Conservation (phyloP, 2,888 invertebrate species). For the Autographa gamma region DNA sequence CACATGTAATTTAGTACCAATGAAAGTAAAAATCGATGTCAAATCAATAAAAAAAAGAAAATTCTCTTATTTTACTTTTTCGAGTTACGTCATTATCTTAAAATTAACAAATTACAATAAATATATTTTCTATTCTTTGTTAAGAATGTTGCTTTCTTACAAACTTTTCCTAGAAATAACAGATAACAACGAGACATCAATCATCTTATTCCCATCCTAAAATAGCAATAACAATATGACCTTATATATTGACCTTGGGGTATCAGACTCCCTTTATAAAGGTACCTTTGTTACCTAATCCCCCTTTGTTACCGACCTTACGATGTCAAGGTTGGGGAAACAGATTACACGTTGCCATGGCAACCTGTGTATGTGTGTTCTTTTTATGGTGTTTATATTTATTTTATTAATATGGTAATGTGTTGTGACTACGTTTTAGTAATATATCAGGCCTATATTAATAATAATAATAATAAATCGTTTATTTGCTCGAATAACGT, state of each 20-base stretch:
- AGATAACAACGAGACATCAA: background rate
- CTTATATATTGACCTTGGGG: background rate
- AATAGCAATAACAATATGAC: background rate
- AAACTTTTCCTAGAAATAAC: background rate
- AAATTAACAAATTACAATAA: too few relatives aligned
- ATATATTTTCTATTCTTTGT: too few relatives aligned
- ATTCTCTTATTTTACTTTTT: too few relatives aligned
- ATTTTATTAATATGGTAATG: background rate
- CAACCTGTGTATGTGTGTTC: background rate
- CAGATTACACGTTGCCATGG: slow-evolving; percentile 8
- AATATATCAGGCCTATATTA: background rate
- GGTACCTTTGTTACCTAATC: slow-evolving; percentile 30
- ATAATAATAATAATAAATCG: too few relatives aligned
- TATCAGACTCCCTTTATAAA: slow-evolving; percentile 15
- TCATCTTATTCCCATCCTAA: background rate
- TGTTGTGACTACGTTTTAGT: background rate
- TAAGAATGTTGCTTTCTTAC: too few relatives aligned
- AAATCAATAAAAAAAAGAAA: too few relatives aligned
- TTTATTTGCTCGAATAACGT: too few relatives aligned
- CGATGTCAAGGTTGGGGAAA: slow-evolving; percentile 6
- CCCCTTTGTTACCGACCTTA: slow-evolving; percentile 15
- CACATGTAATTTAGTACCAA: too few relatives aligned
- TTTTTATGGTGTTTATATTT: background rate
- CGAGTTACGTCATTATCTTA: too few relatives aligned
- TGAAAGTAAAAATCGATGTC: too few relatives aligned